Conservation (phyloP, 92 coral and sea anemone genomes). For the Paramuricea clavata region DNA sequence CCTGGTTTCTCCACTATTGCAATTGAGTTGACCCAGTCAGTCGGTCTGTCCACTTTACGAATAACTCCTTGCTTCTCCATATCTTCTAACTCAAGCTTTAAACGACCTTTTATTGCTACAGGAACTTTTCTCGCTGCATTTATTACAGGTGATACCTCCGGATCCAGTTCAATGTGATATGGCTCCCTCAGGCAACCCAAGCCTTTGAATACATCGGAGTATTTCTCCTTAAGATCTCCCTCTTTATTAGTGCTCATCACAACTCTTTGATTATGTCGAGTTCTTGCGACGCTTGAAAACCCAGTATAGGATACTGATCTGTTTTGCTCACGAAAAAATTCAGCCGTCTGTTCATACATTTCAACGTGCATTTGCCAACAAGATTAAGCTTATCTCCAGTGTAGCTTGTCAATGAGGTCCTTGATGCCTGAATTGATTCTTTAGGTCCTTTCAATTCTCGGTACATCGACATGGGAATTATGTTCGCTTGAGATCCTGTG, state of each 20-base stretch:
- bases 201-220: neutral
- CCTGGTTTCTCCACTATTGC: too few species aligned
- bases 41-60: too few species aligned
- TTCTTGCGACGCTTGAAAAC: slow-evolving; percentile 1
- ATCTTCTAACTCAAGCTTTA: slow-evolving; percentile 1
- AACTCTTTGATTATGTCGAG: slow-evolving; percentile 1
- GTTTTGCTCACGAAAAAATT: neutral
- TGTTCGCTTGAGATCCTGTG: slow-evolving; percentile 20
- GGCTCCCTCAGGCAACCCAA: neutral
- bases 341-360: neutral
- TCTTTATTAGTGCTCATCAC: neutral
- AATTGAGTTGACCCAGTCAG: too few species aligned
- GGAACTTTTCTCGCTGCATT: neutral
- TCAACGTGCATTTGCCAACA: neutral
- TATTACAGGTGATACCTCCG: too few species aligned
- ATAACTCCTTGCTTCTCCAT: slow-evolving; percentile 15
- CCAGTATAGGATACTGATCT: neutral
- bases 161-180: slow-evolving; percentile 11
- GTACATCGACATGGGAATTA: slow-evolving; percentile 3
- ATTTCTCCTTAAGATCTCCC: neutral
- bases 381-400: neutral
- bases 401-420: neutral
- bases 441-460: neutral
- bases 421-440: neutral
- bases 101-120: slow-evolving; percentile 9